Base-by-base conservation (phyloP, 2,888 invertebrate species). In the Tetragonula carbonaria region DNA sequence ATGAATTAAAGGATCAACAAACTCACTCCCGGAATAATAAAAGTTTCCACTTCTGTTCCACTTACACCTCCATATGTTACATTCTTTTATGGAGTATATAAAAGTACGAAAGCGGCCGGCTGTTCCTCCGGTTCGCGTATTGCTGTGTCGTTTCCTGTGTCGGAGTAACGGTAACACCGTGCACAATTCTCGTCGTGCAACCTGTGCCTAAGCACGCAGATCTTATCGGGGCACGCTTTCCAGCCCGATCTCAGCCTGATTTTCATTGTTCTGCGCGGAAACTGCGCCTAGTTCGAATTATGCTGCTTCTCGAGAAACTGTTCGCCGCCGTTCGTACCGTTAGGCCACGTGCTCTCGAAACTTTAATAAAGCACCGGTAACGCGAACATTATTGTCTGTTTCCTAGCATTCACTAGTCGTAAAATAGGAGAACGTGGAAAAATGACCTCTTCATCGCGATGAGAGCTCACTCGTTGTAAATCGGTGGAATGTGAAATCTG, bases 131-230 rank as follows among this genome's bases (percentile, higher is more conserved):
- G 13, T n/a, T 38, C 14, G 57, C 14, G 57, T 72, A 68, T 71
- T 62, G 76, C 75, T 28, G 28, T 28, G 74, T 74, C 74, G 78
- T 70, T 77, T 72, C 66, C 79, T 70, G 76, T 62, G 28, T 33
- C 62, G 67, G 59, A 18, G 65, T 88, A 87, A 87, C 87, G 87
- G 88, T 88, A 86, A 82, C 74, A 13, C 45, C 67, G 71, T 71
- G 72, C 74, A 78, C 75, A 70, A 71, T 79, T 66, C 82, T 66
- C 66, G n/a, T 6, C 57, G 45, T n/a, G 78, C 75, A 85, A 85
- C 80, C 74, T 80, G 84, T n/a, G 28, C 59, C 75, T 53, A 73
- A 50, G 66, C 63, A 21, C 72, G 55, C 45, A 80, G 83, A 87
- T 89, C 53, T 72, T 84, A 83, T 87, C 85, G 66, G 11, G 66